phyloP scores from a whole-genome alignment of 2,888 invertebrate genomes.

The Gastrophysa polygoni region DNA sequence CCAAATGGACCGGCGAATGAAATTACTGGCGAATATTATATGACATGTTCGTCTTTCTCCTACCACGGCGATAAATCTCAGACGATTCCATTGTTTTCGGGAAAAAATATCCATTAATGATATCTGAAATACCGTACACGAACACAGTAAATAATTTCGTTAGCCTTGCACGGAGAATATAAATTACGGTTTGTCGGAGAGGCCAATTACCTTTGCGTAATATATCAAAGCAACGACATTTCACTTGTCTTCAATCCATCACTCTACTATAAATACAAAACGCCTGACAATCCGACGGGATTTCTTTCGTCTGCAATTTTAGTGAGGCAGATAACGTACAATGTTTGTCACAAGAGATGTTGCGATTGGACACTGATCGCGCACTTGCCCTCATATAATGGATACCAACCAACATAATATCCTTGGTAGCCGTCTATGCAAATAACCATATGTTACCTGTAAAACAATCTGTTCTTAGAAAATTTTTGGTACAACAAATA shows the following conservation, averaged over 20 bases:
- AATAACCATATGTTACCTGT: no score
- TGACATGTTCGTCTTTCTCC: constrained; percentile 9
- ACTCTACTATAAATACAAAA: constrained; percentile 21
- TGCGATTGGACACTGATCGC: no score
- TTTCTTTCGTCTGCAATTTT: not conserved
- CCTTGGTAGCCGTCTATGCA: no score
- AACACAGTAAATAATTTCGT: constrained; percentile 32
- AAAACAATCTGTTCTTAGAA: no score
- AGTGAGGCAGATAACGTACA: not conserved
- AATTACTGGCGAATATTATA: not conserved
- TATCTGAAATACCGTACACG: constrained; percentile 32
- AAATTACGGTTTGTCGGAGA: constrained; percentile 36
- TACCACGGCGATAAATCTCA: not conserved
- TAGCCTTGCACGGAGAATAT: constrained; percentile 34
- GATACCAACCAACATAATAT: no score
- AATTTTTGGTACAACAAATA: no score
- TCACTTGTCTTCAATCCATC: constrained; percentile 38
- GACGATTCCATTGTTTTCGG: constrained; percentile 26
- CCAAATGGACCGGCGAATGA: not conserved
- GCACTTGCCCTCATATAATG: no score
- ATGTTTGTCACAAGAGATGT: no score
- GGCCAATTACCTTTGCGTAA: constrained; percentile 36
- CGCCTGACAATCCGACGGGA: not conserved
- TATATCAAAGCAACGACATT: constrained; percentile 37
- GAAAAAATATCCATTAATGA: constrained; percentile 32